Evolutionary conservation across 2,888 invertebrate genomes (phyloP), one percentile per base, ranked within the genome.

Genomic region (Schizaphis graminum): DNA sequence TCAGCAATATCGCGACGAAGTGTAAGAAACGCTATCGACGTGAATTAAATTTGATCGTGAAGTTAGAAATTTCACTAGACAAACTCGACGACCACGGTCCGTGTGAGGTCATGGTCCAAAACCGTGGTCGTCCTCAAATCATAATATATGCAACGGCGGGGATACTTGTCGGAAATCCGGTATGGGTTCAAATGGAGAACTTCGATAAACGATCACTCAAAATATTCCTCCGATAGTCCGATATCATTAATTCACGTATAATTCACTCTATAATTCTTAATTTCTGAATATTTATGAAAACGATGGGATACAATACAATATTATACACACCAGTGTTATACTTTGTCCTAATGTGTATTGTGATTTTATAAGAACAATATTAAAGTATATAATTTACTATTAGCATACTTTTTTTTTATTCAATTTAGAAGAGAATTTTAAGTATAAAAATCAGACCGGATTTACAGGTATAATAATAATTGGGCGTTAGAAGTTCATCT

Each of bases 201-300:
- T 77, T 35, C 16, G 77, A 77, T 35, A 35, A 77, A 16, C 35
- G n/a, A 77, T 77, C 21, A 35, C 16, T 35, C 16, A 7, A 77
- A 77, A 35, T 77, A 77, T 77, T 67, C n/a, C 3, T 16, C 16
- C 2, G n/a, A n/a, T n/a, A n/a, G n/a, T n/a, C n/a, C n/a, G n/a
- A 67, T 35, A 35, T 26, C 35, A 35, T 77, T 77, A 21, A 35
- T 35, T 35, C 16, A 16, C n/a, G 7, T 16, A 35, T 35, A 77
- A 41, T 41, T 44, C 41, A 8, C 85, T 26, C 26, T 85, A 28
- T 47, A 85, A 85, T 85, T 44, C 44, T 85, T 44, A 4, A 24
- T 85, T 85, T 85, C 85, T 85, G 85, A 44, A 85, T 44, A 85
- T 85, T 85, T 85, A 35, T 24, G 35, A 41, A 67, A 77, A 77